Conservation (phyloP, 2,797 vertebrate species). For the Poecile montanus region DNA sequence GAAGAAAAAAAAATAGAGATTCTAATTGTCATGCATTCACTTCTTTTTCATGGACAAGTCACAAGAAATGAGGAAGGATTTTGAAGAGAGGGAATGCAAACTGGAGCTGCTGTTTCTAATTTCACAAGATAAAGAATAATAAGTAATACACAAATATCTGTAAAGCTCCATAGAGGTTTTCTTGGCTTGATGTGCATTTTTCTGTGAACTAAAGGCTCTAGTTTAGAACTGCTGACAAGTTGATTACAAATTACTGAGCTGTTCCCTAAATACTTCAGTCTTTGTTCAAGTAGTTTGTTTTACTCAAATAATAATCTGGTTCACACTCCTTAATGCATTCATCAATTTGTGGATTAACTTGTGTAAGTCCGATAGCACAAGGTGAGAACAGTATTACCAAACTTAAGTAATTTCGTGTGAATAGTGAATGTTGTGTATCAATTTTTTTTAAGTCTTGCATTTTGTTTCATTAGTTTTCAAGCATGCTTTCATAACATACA, state of each 20-base stretch:
- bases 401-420: background rate
- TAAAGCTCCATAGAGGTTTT: background rate
- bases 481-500: background rate
- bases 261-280: background rate
- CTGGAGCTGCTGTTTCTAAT: background rate
- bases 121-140: background rate
- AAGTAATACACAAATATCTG: background rate
- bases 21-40: background rate
- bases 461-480: background rate
- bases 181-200: background rate
- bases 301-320: background rate
- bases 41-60: background rate
- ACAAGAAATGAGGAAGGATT: background rate
- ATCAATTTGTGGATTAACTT: background rate
- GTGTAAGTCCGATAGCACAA: background rate
- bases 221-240: background rate
- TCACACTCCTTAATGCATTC: background rate
- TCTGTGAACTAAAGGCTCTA: background rate
- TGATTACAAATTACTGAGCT: background rate
- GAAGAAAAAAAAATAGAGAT: background rate
- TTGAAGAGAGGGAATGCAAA: background rate
- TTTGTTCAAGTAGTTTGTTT: background rate
- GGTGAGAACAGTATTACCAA: background rate
- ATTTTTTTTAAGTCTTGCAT: background rate
- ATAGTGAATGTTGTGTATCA: background rate